A percentile compares a stretch with the other conserved stretches of the same genome.
phyloP scores from a whole-genome alignment of 2,797 vertebrate genomes.

The Danio albolineatus region DNA sequence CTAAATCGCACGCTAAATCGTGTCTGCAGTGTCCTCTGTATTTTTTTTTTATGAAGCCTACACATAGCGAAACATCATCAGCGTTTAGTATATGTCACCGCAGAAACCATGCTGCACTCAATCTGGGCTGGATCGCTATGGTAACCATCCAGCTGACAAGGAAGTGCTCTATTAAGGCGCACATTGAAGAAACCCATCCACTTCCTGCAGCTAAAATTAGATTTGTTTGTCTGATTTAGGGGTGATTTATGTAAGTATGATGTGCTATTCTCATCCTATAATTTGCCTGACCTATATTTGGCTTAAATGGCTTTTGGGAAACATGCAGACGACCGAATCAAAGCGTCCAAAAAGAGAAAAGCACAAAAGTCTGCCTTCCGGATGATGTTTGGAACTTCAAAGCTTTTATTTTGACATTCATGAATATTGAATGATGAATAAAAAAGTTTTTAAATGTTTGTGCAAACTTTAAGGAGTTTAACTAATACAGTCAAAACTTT shows the following conservation, averaged over 20 bases:
- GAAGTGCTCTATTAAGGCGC: constrained; percentile 53
- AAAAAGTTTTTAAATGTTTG: neutral
- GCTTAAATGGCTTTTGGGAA: neutral
- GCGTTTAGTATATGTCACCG: neutral
- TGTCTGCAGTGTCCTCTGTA: neutral
- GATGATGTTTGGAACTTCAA: neutral
- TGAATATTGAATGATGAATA: neutral
- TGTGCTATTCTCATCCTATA: constrained; percentile 20
- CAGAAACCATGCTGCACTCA: constrained; percentile 50
- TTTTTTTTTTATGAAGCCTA: neutral
- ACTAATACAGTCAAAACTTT: too few relatives aligned
- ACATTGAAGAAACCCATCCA: constrained; percentile 27
- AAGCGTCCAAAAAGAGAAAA: neutral
- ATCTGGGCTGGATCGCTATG: constrained; percentile 45
- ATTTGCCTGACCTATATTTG: constrained; percentile 8
- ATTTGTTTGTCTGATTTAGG: constrained; percentile 18
- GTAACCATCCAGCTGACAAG: constrained; percentile 45
- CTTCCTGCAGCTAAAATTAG: constrained; percentile 48
- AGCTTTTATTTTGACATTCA: neutral
- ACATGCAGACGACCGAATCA: neutral
- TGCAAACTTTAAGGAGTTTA: neutral
- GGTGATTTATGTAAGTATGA: constrained; percentile 21
- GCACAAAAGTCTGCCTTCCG: neutral
- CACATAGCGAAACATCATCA: constrained; percentile 25
- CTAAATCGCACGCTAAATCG: neutral